Percentiles rank a stretch among this genome's conserved stretches.
These are phyloP conservation scores for Drosophila siamana DNA, from an alignment of 2,888 invertebrate species.

Conservation along the genomic window DNA sequence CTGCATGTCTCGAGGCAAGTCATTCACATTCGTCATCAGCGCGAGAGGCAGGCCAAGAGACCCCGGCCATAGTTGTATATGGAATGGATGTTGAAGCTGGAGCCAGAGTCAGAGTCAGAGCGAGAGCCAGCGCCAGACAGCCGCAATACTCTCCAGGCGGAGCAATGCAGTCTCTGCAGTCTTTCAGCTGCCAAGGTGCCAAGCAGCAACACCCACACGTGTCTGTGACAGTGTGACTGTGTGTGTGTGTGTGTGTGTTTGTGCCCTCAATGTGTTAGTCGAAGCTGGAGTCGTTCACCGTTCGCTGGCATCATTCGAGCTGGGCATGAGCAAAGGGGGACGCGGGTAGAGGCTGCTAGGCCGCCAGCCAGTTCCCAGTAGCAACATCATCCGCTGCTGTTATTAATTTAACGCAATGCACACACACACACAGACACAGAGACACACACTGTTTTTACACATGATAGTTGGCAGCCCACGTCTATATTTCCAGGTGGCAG, in stretches of 20 bases:
- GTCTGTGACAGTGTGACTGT: slow-evolving; percentile 13
- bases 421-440: slow-evolving; percentile 16
- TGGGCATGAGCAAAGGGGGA: too few species aligned
- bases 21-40: slow-evolving; percentile 80
- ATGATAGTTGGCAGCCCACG: slow-evolving; percentile 41
- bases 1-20: slow-evolving; percentile 80
- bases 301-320: slow-evolving; percentile 42
- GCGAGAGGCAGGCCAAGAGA: slow-evolving; percentile 42
- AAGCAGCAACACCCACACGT: slow-evolving; percentile 70
- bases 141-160: slow-evolving; percentile 31
- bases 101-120: not conserved
- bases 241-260: slow-evolving; percentile 10
- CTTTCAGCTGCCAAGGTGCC: slow-evolving; percentile 67
- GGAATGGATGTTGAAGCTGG: not conserved
- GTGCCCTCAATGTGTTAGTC: slow-evolving; percentile 20
- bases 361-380: slow-evolving; percentile 50
- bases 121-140: slow-evolving; percentile 42
- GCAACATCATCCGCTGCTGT: slow-evolving; percentile 59
- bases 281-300: slow-evolving; percentile 66
- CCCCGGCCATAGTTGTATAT: not conserved
- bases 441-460: not conserved
- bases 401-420: slow-evolving; percentile 75
- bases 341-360: slow-evolving; percentile 16
- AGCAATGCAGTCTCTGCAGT: slow-evolving; percentile 20
- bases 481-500: slow-evolving; percentile 34